Percentiles rank a stretch among this genome's conserved stretches.
phyloP scores from a whole-genome alignment of 2,888 invertebrate genomes.

The Bedellia somnulentella region DNA sequence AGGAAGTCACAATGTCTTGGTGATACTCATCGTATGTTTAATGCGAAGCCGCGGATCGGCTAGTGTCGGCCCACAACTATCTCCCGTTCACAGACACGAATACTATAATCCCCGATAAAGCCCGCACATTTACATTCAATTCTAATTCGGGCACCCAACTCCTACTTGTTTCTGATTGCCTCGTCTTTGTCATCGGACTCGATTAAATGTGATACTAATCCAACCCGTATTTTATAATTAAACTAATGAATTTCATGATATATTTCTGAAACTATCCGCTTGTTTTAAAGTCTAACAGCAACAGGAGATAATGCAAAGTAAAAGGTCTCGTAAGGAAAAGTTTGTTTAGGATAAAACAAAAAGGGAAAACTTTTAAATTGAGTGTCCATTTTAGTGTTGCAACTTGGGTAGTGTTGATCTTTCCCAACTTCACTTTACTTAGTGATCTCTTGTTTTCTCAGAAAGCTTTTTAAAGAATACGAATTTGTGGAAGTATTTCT shows the following conservation, averaged over 20 bases:
- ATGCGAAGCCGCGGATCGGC: constrained; percentile 31
- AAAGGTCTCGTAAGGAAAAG: no score
- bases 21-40: constrained; percentile 25
- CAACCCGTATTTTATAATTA: no score
- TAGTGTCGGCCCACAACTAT: constrained; percentile 42
- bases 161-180: constrained; percentile 49
- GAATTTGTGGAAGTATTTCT: no score
- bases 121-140: constrained; percentile 65
- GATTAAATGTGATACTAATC: constrained; percentile 32
- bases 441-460: no score
- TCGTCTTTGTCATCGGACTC: constrained; percentile 36
- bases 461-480: no score
- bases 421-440: no score
- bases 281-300: no score
- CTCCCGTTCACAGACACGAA: constrained; percentile 52
- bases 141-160: constrained; percentile 49
- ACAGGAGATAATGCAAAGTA: no score
- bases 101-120: constrained; percentile 64
- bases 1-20: constrained; percentile 19
- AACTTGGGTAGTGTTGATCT: constrained; percentile 61
- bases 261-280: no score
- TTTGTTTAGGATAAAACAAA: constrained; percentile 61
- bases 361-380: constrained; percentile 57
- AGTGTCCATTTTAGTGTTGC: constrained; percentile 54
- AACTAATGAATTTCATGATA: no score